Percentiles rank a stretch among this genome's conserved stretches.
Evolutionary conservation across 2,797 vertebrate species (phyloP).

Genomic region (Brotula barbata): DNA sequence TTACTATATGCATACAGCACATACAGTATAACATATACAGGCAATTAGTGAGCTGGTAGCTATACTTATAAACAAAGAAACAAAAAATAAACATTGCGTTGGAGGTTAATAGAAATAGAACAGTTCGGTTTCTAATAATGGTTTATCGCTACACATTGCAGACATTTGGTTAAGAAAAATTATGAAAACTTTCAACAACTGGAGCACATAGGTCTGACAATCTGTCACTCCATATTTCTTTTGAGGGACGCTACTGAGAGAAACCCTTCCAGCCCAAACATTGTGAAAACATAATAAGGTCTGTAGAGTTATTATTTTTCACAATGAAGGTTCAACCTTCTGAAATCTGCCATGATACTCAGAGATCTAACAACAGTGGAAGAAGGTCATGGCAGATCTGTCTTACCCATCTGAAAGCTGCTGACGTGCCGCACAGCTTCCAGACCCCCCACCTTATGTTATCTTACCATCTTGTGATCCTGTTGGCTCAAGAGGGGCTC

Average conservation of each 20-base stretch:
- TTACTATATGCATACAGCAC: too few relatives aligned
- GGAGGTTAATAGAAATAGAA: too few relatives aligned
- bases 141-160: too few relatives aligned
- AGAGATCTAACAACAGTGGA: conserved; percentile 17
- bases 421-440: conserved; percentile 78
- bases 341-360: conserved; percentile 48
- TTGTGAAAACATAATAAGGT: conserved; percentile 76
- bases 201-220: neutral
- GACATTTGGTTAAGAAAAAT: too few relatives aligned
- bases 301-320: conserved; percentile 74
- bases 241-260: conserved; percentile 3
- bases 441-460: conserved; percentile 54
- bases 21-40: too few relatives aligned
- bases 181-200: too few relatives aligned
- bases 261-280: conserved; percentile 35
- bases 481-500: conserved; percentile 77
- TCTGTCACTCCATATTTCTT: neutral
- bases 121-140: too few relatives aligned
- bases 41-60: too few relatives aligned
- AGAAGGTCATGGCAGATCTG: conserved; percentile 48
- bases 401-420: conserved; percentile 65
- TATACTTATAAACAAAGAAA: too few relatives aligned
- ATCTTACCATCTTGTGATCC: conserved; percentile 66
- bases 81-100: too few relatives aligned
- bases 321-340: conserved; percentile 48